Base-by-base conservation (phyloP, 2,113 vertebrate species). In the Lucifuga dentata region DNA sequence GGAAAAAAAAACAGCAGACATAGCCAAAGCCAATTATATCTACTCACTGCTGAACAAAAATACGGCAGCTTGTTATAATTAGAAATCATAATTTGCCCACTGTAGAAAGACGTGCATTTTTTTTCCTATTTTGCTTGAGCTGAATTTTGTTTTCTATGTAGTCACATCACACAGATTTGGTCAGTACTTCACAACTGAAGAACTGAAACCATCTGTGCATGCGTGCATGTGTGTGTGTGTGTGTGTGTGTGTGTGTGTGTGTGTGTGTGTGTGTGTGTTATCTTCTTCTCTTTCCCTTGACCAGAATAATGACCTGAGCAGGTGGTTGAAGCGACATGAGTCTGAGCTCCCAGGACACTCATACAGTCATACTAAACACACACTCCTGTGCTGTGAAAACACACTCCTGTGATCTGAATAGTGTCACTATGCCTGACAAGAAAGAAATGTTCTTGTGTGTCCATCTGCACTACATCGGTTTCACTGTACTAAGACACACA, bases 271-370 rank as follows among this genome's bases (percentile, higher is more conserved):
- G 20, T 32, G 26, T 56, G 15, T 55, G 19, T 68, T 53, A 40
- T 59, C 33, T 38, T 33, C 19, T 41, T 35, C 35, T 77, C 33
- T 66, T 24, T 44, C 66, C 53, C 63, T 63, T 71, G 66, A 85
- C 76, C 53, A 5, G 36, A 74, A 76, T 64, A 80, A 68, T 81
- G 73, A 78, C 59, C 67, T 13, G 64, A 76, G 65, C 89, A 89
- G 86, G 83, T 89, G 84, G 83, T 61, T 73, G 40, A 70, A 78
- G 68, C 73, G 61, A 86, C 81, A 73, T 50, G 76, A 87, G 73
- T 13, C 46, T 50, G 63, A 74, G 69, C 67, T 79, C 57, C 23
- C 26, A 44, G 70, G 38, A 78, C 64, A 70, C 32, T 70, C 52
- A 59, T 57, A 63, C 49, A 72, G 66, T 39, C 43, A 23, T 65